Percentiles rank a stretch among this genome's conserved stretches.
These are phyloP conservation scores for Laterallus jamaicensis DNA, from an alignment of 2,113 vertebrate genomes.

Conservation along the genomic window DNA sequence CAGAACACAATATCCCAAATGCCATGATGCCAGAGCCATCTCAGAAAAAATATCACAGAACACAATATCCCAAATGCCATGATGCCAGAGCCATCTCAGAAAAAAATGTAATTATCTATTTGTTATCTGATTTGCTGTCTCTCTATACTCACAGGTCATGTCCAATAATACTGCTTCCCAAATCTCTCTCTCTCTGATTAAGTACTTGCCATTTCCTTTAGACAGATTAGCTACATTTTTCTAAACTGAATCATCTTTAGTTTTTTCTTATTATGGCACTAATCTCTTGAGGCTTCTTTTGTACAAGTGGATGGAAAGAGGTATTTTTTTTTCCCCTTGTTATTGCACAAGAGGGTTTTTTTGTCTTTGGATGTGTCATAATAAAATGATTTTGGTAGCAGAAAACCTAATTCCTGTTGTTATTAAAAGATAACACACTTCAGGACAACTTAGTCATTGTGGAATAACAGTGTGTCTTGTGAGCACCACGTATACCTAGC, in stretches of 20 bases:
- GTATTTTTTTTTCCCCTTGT: not conserved
- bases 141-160: not conserved
- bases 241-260: constrained; percentile 57
- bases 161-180: not conserved
- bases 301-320: constrained; percentile 50
- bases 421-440: constrained; percentile 56
- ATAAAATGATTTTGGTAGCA: constrained; percentile 56
- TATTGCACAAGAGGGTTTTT: constrained; percentile 63
- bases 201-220: constrained; percentile 44
- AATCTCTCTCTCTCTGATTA: not conserved
- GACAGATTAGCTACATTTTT: constrained; percentile 51
- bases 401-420: constrained; percentile 56
- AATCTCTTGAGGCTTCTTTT: constrained; percentile 49
- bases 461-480: constrained; percentile 27
- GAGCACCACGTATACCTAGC: not conserved
- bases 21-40: not conserved
- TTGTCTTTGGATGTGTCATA: constrained; percentile 49
- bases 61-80: not conserved
- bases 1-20: not conserved
- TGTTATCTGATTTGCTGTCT: not conserved
- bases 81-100: not conserved
- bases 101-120: not conserved
- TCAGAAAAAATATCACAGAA: not conserved
- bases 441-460: constrained; percentile 58
- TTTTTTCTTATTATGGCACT: constrained; percentile 49